Base-by-base conservation (phyloP, 2,888 invertebrate species). In the Drosophila mercatorum region DNA sequence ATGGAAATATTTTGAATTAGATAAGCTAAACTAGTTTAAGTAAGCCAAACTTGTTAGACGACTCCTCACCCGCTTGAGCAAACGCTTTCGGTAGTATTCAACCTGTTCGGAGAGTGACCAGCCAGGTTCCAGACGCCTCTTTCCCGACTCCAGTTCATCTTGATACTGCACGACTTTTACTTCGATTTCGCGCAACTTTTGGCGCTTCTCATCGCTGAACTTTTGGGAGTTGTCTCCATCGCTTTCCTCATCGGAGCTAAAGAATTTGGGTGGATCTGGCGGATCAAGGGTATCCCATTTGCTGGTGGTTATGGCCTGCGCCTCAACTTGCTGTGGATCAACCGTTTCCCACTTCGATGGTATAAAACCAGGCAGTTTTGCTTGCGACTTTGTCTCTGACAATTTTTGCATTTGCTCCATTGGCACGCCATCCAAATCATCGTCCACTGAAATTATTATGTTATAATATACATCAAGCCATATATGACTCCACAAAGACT, bases 261-360 rank as follows among this genome's bases (percentile, higher is more conserved):
- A 93, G 52, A 93, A 92, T 66, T 91, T 91, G 8, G 93, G 92
- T 2, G 93, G 92, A 46, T 92, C 91, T 12, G 93, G 93, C 1
- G 92, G 92, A 85, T 96, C 97, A 58, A 97, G 92, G 52, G 96
- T 94, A 91, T 97, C 97, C 97, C 97, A 97, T 92, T 97, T 97
- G 82, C 96, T 97, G 0, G 97, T 97, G 2, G 96, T 97, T 94
- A 97, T 96, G 8, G 97, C 97, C 92, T 96, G 95, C 6, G 95
- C 96, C 92, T 97, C 96, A 8, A 95, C 94, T 91, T 96, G 95
- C 85, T 96, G 95, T 31, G 98, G 97, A 93, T 98, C 98, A 31
- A 99, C 97, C 51, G 96, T 97, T 94, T 99, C 98, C 99, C 99
- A 99, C 92, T 98, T 97, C 2, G 98, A 98, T 10, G 97, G 97